These are phyloP conservation scores for Melanogrammus aeglefinus DNA, from an alignment of 2,797 vertebrate species.

Conservation along the genomic window DNA sequence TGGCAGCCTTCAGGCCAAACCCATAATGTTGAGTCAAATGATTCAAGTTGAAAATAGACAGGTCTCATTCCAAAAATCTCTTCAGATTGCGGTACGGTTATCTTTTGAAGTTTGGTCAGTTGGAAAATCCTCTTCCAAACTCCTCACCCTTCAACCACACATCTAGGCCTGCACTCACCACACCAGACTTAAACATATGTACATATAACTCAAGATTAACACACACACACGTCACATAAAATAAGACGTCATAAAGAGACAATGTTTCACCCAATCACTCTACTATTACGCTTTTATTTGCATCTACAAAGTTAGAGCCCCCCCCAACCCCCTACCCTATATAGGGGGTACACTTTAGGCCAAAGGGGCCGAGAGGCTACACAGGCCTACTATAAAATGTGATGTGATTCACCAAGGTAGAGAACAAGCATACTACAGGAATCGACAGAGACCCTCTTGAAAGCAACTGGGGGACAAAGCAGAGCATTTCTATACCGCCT, in stretches of 20 bases:
- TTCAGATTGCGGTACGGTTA: neutral
- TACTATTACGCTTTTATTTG: neutral
- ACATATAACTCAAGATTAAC: too few species aligned
- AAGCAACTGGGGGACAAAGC: neutral
- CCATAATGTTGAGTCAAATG: neutral
- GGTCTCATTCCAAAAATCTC: neutral
- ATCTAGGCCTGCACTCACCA: neutral
- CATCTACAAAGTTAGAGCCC: too few species aligned
- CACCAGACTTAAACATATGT: neutral
- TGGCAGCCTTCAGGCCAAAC: neutral
- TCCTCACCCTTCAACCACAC: neutral
- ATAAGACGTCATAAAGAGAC: neutral
- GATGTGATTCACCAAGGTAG: too few species aligned
- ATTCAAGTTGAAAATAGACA: neutral
- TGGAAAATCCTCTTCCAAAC: neutral
- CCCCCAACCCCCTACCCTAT: too few species aligned
- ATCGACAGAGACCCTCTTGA: neutral
- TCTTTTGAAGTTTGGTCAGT: neutral
- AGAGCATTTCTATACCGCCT: neutral
- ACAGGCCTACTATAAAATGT: too few species aligned
- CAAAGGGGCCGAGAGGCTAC: too few species aligned
- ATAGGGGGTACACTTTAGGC: too few species aligned
- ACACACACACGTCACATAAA: too few species aligned
- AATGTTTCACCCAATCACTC: neutral
- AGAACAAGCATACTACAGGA: too few species aligned